Evolutionary conservation across 2,888 invertebrate genomes (phyloP), one percentile per base, ranked within the genome.

Genomic region (Drosophila kambysellisi): DNA sequence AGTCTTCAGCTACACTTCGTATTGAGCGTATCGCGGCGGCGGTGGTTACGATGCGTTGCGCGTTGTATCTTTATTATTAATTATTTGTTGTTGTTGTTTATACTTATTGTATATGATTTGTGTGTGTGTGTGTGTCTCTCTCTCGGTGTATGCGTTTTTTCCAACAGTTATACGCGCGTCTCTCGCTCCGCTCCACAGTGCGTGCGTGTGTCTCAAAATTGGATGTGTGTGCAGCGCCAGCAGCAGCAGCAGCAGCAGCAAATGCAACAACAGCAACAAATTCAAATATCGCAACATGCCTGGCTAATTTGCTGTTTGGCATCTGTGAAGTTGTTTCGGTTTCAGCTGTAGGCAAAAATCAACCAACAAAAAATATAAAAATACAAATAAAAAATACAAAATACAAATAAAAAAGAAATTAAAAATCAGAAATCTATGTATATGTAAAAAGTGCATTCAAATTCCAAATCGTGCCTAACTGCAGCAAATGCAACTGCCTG

Each of bases 1-100:
- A 93, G 93, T 93, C 93, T 93, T 93, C 92, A 92, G 91, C 91
- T 92, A 93, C 92, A 93, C 92, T 93, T 92, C 93, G 93, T 91
- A 92, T 92, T 91, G 93, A 93, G 91, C 92, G 93, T 92, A 92
- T 93, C 93, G 92, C 91, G 90, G 91, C 91, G 90, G 91, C 92
- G 92, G 90, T 87, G 57, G 37, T 50, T 88, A 90, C 87, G 87
- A 87, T 87, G 87, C 91, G 91, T 91, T 88, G 89, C 90, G 88
- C 85, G 91, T 83, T 88, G 90, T 87, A 87, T 87, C 88, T 87
- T 87, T 87, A 86, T 87, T 87, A 87, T 87, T 87, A 87, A 86
- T 89, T 88, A 87, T 88, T 88, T 84, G 82, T 88, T 90, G 84
- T 90, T 89, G 88, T 89, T 86, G 88, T 89, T 89, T 81, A 86